Base-by-base conservation (phyloP, 2,113 vertebrate genomes). In the Pedetes capensis region DNA sequence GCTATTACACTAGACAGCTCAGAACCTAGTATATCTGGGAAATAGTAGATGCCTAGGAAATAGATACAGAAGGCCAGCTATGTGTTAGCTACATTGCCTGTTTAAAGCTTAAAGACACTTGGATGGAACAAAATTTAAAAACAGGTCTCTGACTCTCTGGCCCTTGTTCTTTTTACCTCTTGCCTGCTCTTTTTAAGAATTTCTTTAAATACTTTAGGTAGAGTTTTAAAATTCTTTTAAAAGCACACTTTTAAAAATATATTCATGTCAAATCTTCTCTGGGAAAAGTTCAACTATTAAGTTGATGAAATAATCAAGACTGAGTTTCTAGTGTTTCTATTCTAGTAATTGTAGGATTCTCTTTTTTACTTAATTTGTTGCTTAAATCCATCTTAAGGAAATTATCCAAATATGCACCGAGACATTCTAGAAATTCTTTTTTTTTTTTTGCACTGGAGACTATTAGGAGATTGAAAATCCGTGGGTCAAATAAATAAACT, bases 131-230 rank as follows among this genome's bases (percentile, higher is more conserved):
- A 29, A 29, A 17, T 71, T 75, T 57, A 69, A 88, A 88, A 44
- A 39, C 25, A 66, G 42, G 16, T 72, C 18, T 69, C 71, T 75
- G 66, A 61, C 59, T 91, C 72, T 22, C 76, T 78, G 44, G 17
- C 59, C 32, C 11, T 34, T 51, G 29, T 71, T 82, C 39, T 89
- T 39, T 82, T 66, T 18, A 63, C 32, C 29, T 61, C 44, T 74
- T 89, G 68, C 51, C 13, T 32, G 5, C 55, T 74, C 51, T 78
- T 49, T 84, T 72, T 47, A 17, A 84, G 32, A 68, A 47, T 68
- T 47, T 89, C 47, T 95, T 89, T 53, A 95, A 97, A 83, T 20
- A 1, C 4, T 87, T 93, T n/a, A 57, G 80, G 78, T 2, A 88
- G 66, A 95, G 8, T 0, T 0, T 96, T 87, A 93, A 94, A 55